Percentiles rank a stretch among this genome's conserved stretches.
phyloP scores from a whole-genome alignment of 2,888 invertebrate genomes.

The Ceramica pisi region DNA sequence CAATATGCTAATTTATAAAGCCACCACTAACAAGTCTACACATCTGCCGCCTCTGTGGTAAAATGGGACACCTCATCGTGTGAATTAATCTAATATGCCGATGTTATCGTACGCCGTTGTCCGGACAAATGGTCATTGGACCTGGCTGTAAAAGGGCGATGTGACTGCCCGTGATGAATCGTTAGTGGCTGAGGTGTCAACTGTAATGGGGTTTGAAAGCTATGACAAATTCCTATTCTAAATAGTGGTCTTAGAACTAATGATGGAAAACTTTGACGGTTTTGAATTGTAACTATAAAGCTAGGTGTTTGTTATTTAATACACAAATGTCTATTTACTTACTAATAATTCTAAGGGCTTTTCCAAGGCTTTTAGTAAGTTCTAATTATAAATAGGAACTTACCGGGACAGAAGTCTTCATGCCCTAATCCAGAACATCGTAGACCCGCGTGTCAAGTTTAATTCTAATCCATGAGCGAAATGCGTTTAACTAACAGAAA shows the following conservation, averaged over 20 bases:
- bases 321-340: no score
- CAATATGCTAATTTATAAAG: slow-evolving; percentile 39
- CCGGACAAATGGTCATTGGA: slow-evolving; percentile 56
- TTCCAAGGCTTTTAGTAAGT: no score
- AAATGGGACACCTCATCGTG: slow-evolving; percentile 41
- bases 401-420: no score
- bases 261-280: neutral
- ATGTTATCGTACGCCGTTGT: slow-evolving; percentile 46
- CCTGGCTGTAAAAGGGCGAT: slow-evolving; percentile 32
- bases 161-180: slow-evolving; percentile 42
- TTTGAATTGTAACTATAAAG: neutral
- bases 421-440: no score
- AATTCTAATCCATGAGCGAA: no score
- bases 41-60: slow-evolving; percentile 39
- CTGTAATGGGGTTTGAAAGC: slow-evolving; percentile 45
- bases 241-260: slow-evolving; percentile 2
- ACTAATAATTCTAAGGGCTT: no score
- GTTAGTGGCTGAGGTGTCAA: slow-evolving; percentile 34
- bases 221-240: slow-evolving; percentile 36
- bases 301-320: no score
- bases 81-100: slow-evolving; percentile 58
- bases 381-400: no score
- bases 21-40: slow-evolving; percentile 12
- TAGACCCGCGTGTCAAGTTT: no score
- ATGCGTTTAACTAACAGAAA: no score